Percentiles rank a stretch among this genome's conserved stretches.
These are phyloP conservation scores for Polymixis flavicincta DNA, from an alignment of 2,888 invertebrate genomes.

Conservation along the genomic window DNA sequence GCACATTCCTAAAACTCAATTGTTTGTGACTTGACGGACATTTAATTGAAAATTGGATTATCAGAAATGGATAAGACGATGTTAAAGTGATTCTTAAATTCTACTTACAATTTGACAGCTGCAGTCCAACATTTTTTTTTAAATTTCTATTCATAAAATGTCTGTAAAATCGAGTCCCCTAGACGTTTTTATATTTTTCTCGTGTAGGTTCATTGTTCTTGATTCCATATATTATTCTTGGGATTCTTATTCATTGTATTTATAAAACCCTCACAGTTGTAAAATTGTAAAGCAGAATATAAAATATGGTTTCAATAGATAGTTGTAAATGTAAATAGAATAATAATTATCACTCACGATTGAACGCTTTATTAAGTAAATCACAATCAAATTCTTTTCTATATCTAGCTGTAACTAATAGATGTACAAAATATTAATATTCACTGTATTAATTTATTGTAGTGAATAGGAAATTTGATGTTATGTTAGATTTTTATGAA, in stretches of 20 bases:
- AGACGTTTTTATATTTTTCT: not conserved
- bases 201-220: not conserved
- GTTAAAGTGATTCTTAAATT: conserved; percentile 9
- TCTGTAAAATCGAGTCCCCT: not conserved
- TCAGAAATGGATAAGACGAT: not conserved
- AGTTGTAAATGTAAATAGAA: conserved; percentile 64
- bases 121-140: not conserved
- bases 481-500: not conserved
- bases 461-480: conserved; percentile 14
- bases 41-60: conserved; percentile 5
- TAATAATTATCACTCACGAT: conserved; percentile 71
- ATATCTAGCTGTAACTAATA: conserved; percentile 59
- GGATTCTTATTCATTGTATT: not conserved
- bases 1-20: not conserved
- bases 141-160: not conserved
- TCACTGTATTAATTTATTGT: conserved; percentile 42
- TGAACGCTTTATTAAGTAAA: conserved; percentile 75
- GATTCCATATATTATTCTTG: not conserved
- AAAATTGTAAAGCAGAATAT: conserved; percentile 33
- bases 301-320: conserved; percentile 49
- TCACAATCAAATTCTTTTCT: conserved; percentile 71
- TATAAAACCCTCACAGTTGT: not conserved
- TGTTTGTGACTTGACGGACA: not conserved
- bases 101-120: conserved; percentile 29
- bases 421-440: conserved; percentile 60